Conservation (phyloP, 2,797 vertebrate species). For the Epinephelus coioides region DNA sequence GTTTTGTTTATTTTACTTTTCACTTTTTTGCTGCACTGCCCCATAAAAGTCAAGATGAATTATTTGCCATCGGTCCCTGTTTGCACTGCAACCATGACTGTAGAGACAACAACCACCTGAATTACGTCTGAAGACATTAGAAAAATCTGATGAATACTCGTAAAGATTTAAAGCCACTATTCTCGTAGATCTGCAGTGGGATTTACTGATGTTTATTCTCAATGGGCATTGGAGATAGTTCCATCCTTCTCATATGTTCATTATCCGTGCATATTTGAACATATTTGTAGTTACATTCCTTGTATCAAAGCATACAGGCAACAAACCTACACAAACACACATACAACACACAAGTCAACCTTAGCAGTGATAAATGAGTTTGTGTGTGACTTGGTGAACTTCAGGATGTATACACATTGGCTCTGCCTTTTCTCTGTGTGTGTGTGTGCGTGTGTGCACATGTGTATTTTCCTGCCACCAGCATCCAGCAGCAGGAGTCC, state of each 20-base stretch:
- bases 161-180: background rate
- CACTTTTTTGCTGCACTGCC: background rate
- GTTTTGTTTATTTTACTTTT: background rate
- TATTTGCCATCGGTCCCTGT: background rate
- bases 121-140: background rate
- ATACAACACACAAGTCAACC: constrained; percentile 24
- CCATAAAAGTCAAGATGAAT: background rate
- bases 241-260: too few species aligned
- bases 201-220: background rate
- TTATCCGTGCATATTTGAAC: background rate
- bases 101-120: background rate
- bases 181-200: background rate
- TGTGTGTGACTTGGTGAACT: constrained; percentile 36
- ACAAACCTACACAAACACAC: constrained; percentile 16
- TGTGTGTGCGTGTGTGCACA: background rate
- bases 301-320: background rate
- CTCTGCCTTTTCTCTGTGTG: constrained; percentile 21
- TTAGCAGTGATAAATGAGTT: constrained; percentile 54
- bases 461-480: constrained; percentile 51
- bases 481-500: constrained; percentile 58
- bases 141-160: background rate
- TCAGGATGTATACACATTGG: constrained; percentile 15
- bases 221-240: background rate
- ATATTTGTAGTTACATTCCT: background rate
- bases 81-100: background rate